Evolutionary conservation across 2,888 invertebrate genomes (phyloP), one percentile per base, ranked within the genome.

Genomic region (Conomelus anceps): DNA sequence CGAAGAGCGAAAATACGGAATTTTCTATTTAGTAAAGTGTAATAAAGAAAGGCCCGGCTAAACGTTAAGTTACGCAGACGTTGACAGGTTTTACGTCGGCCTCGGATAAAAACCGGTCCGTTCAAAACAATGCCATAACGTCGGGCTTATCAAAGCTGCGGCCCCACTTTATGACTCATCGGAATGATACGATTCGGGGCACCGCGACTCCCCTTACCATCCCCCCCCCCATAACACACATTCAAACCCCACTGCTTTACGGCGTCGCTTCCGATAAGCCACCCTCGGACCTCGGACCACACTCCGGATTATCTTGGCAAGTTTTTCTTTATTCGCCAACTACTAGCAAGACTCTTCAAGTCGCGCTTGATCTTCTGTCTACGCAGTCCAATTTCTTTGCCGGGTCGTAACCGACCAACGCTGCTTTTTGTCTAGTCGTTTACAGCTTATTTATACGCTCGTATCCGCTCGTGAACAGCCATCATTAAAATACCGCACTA

Each of bases 71-170:
- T 63, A 63, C 63, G n/a, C n/a, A 63, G 63, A 85, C 24, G 85
- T 85, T 24, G 86, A 86, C 86, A 86, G 86, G 86, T 86, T 86
- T 86, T 86, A 86, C 86, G 24, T 24, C 24, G 22, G 63, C 63
- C 63, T 4, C 23, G 86, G 86, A 86, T 86, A 86, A 86, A 86
- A 86, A 26, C 86, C 26, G 29, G 86, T 86, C 86, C 86, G 29
- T 29, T 86, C 26, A 86, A 86, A 86, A 86, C 86, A 86, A 86
- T 86, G 86, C 86, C 86, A 86, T 86, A 86, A 86, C 86, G 86
- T 24, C 24, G 29, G 24, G 86, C 86, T 86, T 86, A 86, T 86
- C 86, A 86, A 29, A 86, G 26, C 86, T 11, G 29, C 26, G 26
- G 86, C 22, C 86, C n/a, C 86, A 86, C 29, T 86, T 86, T 86